Evolutionary conservation across 2,113 vertebrate genomes (phyloP), one percentile per base, ranked within the genome.

Genomic region (Atlantisia rogersi): DNA sequence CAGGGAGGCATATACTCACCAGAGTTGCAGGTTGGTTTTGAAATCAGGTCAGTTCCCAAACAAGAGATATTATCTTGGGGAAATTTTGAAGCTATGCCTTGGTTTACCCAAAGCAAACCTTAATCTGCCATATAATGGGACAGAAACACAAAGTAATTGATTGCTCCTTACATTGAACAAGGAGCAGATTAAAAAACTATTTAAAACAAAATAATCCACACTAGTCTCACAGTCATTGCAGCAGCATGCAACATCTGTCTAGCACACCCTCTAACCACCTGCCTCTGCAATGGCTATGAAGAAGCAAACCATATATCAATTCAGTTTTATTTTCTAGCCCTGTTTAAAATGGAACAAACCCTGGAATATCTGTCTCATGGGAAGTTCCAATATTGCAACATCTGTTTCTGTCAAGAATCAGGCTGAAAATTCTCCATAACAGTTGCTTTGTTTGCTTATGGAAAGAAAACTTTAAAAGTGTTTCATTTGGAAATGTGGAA

Each of bases 321-420:
- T 42, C 24, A 19, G 50, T 76, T 96, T 96, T 97, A 77, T 92
- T 96, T 94, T 74, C 84, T 82, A 67, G 18, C 58, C 52, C 50
- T 84, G 35, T 93, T 92, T 87, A 91, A 95, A 92, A 82, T 56
- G 77, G 73, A 93, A 75, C 35, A 95, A 90, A 64, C 31, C 13
- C 16, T 89, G 35, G 82, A 79, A 94, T 95, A 93, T 93, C 56
- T 79, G 65, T 91, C 95, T 68, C 80, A 26, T 48, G 88, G 71
- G 95, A 96, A 92, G 90, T 91, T 93, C 82, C 62, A 82, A 75
- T 92, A 75, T 88, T 93, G 65, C 48, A 90, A 83, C 95, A 95
- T 96, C 90, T 97, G 94, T 92, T 95, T 96, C 88, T 90, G 86
- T 88, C 92, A 91, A 90, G 70, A 93, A 67, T 75, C 31, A 65